Evolutionary conservation across 2,888 invertebrate genomes (phyloP).

Genomic region (Cheilosia scutellata): DNA sequence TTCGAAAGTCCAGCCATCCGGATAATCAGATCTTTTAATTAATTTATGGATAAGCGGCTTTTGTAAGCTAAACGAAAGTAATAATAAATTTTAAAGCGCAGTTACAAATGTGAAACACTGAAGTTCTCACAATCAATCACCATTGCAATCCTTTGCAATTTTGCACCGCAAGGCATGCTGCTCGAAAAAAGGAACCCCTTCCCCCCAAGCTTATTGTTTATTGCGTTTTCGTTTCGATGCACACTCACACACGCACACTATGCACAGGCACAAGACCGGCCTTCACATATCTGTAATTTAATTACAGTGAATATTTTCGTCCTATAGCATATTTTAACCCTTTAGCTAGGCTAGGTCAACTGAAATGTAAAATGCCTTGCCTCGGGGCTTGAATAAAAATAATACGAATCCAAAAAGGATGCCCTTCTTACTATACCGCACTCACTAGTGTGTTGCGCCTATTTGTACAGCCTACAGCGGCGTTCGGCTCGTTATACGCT

Average conservation of each 20-base stretch:
- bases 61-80: conserved; percentile 28
- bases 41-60: conserved; percentile 1
- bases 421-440: not conserved
- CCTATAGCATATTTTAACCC: conserved; percentile 38
- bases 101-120: not conserved
- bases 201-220: conserved; percentile 41
- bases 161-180: conserved; percentile 8
- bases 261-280: not conserved
- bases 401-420: not conserved
- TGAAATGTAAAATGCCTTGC: conserved; percentile 52
- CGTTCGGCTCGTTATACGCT: not conserved
- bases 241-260: conserved; percentile 39
- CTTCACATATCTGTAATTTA: conserved; percentile 59
- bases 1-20: not conserved
- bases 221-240: conserved; percentile 58
- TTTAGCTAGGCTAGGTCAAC: conserved; percentile 50
- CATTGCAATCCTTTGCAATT: conserved; percentile 19
- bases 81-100: conserved; percentile 14
- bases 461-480: not conserved
- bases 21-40: conserved; percentile 7
- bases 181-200: conserved; percentile 2
- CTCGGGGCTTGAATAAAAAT: conserved; percentile 3
- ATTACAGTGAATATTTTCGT: conserved; percentile 59
- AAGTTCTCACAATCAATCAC: conserved; percentile 30
- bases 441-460: not conserved